Evolutionary conservation across 2,113 vertebrate species (phyloP).

Genomic region (Platysternon megacephalum): DNA sequence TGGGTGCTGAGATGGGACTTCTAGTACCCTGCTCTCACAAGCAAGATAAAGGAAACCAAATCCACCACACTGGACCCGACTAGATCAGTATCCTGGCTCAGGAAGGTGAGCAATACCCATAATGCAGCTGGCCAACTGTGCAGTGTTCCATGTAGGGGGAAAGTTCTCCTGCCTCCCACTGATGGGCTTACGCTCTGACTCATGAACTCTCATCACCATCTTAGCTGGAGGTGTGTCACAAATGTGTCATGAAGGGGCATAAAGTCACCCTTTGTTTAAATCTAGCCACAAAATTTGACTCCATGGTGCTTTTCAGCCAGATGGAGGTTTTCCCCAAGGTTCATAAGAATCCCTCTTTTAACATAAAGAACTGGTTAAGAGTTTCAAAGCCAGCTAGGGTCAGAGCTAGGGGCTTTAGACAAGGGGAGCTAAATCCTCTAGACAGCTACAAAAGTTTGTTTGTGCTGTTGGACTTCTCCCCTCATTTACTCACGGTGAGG

Average conservation of each 20-base stretch:
- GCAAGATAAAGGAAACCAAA: not conserved
- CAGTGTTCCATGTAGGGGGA: not conserved
- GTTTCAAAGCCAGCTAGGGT: not conserved
- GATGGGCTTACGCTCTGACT: not conserved
- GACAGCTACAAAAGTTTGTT: not conserved
- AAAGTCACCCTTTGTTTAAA: not conserved
- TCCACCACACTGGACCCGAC: not conserved
- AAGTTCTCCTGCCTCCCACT: not conserved
- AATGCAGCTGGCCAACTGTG: not conserved
- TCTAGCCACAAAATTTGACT: not conserved
- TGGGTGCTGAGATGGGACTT: not conserved
- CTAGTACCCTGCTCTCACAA: not conserved
- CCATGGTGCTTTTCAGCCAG: not conserved
- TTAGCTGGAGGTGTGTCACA: not conserved
- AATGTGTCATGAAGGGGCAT: not conserved
- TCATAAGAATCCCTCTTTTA: not conserved
- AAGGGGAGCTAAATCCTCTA: not conserved
- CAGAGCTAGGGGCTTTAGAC: not conserved
- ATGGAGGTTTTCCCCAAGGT: not conserved
- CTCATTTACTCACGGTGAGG: not conserved
- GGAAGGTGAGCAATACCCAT: not conserved
- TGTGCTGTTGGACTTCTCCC: not conserved
- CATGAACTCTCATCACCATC: not conserved
- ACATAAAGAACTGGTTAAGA: not conserved
- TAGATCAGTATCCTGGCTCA: not conserved